A percentile compares a stretch with the other conserved stretches of the same genome.
Conservation (phyloP, 2,888 invertebrate species). For the Gandaritis pyraliata region DNA sequence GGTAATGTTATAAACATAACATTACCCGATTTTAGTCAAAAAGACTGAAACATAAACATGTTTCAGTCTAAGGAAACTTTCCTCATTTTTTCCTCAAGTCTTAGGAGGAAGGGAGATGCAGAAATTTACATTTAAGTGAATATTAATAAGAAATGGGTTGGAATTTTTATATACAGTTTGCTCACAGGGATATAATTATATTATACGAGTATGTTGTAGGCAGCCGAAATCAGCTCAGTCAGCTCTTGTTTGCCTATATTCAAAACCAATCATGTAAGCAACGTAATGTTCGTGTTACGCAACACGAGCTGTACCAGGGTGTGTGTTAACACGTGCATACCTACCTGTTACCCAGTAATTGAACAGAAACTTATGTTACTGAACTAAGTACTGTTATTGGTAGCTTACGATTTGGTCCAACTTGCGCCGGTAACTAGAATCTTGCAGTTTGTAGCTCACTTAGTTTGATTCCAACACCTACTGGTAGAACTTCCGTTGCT, state of each 20-base stretch:
- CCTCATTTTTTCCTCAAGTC: too few relatives aligned
- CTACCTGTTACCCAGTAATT: constrained; percentile 36
- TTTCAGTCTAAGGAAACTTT: too few relatives aligned
- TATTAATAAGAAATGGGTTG: too few relatives aligned
- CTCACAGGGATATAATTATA: too few relatives aligned
- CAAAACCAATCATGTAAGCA: neutral
- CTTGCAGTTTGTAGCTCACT: constrained; percentile 52
- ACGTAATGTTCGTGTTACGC: neutral
- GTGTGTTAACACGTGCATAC: constrained; percentile 24
- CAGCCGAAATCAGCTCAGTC: too few relatives aligned
- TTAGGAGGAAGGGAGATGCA: too few relatives aligned
- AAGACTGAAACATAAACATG: too few relatives aligned
- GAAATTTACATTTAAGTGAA: too few relatives aligned
- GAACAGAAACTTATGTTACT: constrained; percentile 43
- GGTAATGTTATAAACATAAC: too few relatives aligned
- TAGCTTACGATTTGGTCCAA: constrained; percentile 56
- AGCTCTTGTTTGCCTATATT: constrained; percentile 3
- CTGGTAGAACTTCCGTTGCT: constrained; percentile 16
- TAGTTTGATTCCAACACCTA: constrained; percentile 43
- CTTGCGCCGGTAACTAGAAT: constrained; percentile 53
- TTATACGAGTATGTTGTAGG: too few relatives aligned
- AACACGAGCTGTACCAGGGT: constrained; percentile 17
- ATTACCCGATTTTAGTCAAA: too few relatives aligned
- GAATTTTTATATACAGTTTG: too few relatives aligned
- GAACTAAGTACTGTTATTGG: constrained; percentile 54